Conservation (phyloP, 2,888 invertebrate genomes). For the Lepidocyrtinus sp. region DNA sequence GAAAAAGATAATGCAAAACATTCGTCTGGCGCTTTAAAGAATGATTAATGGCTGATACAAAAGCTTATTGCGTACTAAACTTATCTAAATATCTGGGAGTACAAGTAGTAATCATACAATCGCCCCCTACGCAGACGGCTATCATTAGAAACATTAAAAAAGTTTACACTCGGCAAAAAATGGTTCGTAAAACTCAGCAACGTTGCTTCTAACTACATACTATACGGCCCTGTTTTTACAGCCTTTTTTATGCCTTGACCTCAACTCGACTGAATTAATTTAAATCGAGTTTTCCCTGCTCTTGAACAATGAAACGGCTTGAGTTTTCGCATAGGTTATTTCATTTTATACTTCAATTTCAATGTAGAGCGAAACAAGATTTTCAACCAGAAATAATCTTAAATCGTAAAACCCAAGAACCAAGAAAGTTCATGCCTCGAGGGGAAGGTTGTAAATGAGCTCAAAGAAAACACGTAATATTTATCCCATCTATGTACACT, state of each 20-base stretch:
- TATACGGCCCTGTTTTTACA: constrained; percentile 18
- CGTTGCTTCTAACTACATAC: neutral
- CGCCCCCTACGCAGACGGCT: constrained; percentile 32
- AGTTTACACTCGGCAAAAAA: constrained; percentile 7
- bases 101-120: constrained; percentile 37
- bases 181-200: neutral
- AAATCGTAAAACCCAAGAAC: too few species aligned
- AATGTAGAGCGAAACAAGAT: too few species aligned
- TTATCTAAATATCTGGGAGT: neutral
- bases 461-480: too few species aligned
- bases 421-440: too few species aligned
- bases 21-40: constrained; percentile 28
- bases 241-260: constrained; percentile 17
- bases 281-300: neutral
- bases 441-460: too few species aligned
- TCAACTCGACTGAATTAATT: constrained; percentile 48
- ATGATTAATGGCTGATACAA: constrained; percentile 37
- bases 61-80: constrained; percentile 1
- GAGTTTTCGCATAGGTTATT: too few species aligned
- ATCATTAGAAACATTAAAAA: constrained; percentile 34
- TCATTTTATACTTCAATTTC: too few species aligned
- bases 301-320: too few species aligned
- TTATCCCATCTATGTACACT: neutral
- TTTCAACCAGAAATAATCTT: too few species aligned
- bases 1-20: constrained; percentile 15